Evolutionary conservation across 1,140 invertebrate species (phyloP).

Genomic region (Zaprionus kolodkinae): DNA sequence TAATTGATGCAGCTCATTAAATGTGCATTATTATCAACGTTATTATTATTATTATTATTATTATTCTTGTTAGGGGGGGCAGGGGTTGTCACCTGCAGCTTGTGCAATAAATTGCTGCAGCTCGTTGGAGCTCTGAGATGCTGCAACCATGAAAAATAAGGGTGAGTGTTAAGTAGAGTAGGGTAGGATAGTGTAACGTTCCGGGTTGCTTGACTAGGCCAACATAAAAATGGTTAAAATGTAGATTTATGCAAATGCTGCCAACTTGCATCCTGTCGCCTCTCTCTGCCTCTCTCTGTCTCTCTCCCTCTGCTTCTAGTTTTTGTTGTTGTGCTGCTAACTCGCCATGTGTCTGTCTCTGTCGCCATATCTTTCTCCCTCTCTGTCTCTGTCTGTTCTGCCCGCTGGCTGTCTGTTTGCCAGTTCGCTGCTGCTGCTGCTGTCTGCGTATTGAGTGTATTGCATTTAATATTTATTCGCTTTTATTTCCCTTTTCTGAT

Average conservation of each 20-base stretch:
- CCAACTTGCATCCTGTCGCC: conserved; percentile 60
- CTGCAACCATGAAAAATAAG: not conserved
- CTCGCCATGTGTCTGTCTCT: not conserved
- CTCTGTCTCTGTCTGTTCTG: conserved; percentile 15
- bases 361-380: conserved; percentile 13
- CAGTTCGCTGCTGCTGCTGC: conserved; percentile 54
- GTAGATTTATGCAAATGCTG: conserved; percentile 80
- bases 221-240: conserved; percentile 68
- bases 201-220: not conserved
- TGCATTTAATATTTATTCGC: conserved; percentile 83
- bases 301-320: not conserved
- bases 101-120: conserved; percentile 48
- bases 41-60: not conserved
- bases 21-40: not conserved
- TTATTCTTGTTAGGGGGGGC: too few relatives aligned
- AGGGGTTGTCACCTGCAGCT: not conserved
- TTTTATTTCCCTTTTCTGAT: conserved; percentile 63
- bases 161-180: too few relatives aligned
- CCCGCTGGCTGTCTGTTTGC: conserved; percentile 55
- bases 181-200: not conserved
- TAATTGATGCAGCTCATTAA: conserved; percentile 54
- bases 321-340: not conserved
- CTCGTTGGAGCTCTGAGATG: conserved; percentile 5
- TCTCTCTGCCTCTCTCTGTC: conserved; percentile 22
- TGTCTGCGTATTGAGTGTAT: conserved; percentile 74